Conservation (phyloP, 64 coral and sea anemone species). For the Orbicella faveolata region DNA sequence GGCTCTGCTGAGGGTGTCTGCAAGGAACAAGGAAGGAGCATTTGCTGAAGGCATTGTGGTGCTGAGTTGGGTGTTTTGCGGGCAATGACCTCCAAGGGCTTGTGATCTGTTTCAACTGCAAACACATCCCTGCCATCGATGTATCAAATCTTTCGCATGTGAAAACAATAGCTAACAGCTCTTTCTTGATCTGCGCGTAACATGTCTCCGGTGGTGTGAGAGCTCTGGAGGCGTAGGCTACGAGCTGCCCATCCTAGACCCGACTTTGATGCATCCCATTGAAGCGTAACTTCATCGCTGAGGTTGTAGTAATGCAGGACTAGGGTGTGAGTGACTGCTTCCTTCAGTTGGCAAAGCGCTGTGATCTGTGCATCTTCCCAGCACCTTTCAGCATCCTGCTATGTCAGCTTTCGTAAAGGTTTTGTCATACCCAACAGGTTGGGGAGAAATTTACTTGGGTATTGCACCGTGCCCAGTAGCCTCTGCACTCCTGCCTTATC, state of each 20-base stretch:
- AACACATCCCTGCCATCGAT: conserved; percentile 10
- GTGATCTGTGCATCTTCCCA: conserved; percentile 17
- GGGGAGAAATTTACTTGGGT: conserved; percentile 28
- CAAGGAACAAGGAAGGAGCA: not conserved
- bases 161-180: conserved; percentile 28
- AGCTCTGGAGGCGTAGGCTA: conserved; percentile 20
- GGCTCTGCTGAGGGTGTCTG: not conserved
- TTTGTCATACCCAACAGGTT: conserved; percentile 37
- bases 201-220: not conserved
- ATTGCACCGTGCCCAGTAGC: conserved; percentile 26
- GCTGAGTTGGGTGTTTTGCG: not conserved
- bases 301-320: conserved; percentile 36
- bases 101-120: conserved; percentile 30
- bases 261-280: conserved; percentile 12
- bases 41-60: not conserved
- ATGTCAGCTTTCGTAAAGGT: conserved; percentile 22
- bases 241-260: conserved; percentile 1
- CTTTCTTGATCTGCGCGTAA: conserved; percentile 26
- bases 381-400: not conserved
- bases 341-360: conserved; percentile 2
- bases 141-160: conserved; percentile 8
- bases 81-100: not conserved
- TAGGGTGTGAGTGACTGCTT: conserved; percentile 13
- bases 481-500: conserved; percentile 33
- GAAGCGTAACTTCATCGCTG: not conserved